These are phyloP conservation scores for Nebria salina DNA, from an alignment of 2,888 invertebrate genomes.

Conservation along the genomic window DNA sequence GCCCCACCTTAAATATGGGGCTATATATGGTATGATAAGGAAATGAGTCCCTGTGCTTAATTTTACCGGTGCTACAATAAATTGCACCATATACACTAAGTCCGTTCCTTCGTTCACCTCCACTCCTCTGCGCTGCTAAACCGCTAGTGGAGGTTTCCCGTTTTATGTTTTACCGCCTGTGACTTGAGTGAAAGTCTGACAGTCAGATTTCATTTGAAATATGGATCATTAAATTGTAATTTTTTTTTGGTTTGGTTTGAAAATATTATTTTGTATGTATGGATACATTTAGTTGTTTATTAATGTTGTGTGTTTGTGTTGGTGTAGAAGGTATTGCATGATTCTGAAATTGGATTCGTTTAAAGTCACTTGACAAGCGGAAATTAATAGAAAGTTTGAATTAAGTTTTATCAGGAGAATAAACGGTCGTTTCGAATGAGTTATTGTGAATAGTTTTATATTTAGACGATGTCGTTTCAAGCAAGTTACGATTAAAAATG, in stretches of 20 bases:
- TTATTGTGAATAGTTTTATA: not conserved
- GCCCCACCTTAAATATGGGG: slow-evolving; percentile 1
- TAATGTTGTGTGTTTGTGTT: not conserved
- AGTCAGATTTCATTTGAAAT: too few relatives aligned
- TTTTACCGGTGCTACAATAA: slow-evolving; percentile 42
- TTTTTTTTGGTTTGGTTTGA: too few relatives aligned
- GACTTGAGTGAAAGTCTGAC: too few relatives aligned
- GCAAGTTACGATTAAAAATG: not conserved
- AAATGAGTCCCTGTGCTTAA: slow-evolving; percentile 35
- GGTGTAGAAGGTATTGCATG: not conserved
- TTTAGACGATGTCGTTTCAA: slow-evolving; percentile 26
- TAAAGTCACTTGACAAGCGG: slow-evolving; percentile 39
- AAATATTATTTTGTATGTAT: too few relatives aligned
- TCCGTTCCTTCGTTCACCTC: slow-evolving; percentile 3
- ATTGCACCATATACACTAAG: slow-evolving; percentile 33
- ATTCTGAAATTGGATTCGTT: slow-evolving; percentile 8
- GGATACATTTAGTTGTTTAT: not conserved
- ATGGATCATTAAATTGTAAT: too few relatives aligned
- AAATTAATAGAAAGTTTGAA: slow-evolving; percentile 39
- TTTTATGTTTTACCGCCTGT: not conserved
- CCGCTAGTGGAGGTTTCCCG: not conserved
- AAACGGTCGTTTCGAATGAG: not conserved
- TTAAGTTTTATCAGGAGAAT: slow-evolving; percentile 28
- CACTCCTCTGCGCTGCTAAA: not conserved
- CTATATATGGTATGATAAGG: slow-evolving; percentile 27